Conservation (phyloP, 2,113 vertebrate species). For the Vanacampus margaritifer region DNA sequence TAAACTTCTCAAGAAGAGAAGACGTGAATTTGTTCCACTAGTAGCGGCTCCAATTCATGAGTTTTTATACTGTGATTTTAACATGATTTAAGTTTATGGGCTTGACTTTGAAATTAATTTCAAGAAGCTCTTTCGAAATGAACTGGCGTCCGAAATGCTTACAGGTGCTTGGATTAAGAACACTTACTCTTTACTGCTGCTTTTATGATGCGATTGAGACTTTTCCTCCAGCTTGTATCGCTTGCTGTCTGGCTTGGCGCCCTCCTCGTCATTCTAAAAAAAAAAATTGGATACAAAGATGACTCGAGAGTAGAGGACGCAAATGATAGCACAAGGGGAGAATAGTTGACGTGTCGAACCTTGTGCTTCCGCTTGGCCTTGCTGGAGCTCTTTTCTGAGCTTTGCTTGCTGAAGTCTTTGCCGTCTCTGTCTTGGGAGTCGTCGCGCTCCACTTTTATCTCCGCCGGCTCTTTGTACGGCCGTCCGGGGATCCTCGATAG, state of each 20-base stretch:
- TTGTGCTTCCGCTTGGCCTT: conserved; percentile 97
- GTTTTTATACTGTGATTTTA: too few species aligned
- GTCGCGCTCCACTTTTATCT: conserved; percentile 85
- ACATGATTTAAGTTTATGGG: too few species aligned
- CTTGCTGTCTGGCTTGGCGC: conserved; percentile 84
- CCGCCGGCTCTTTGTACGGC: conserved; percentile 83
- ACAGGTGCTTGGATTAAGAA: too few species aligned
- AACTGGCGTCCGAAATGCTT: too few species aligned
- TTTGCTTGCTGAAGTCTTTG: conserved; percentile 84
- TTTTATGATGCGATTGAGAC: conserved; percentile 82
- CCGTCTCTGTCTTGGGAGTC: conserved; percentile 78
- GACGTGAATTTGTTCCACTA: too few species aligned
- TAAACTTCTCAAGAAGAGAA: too few species aligned
- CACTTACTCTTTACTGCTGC: conserved; percentile 91
- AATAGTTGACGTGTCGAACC: conserved; percentile 50
- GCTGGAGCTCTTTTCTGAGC: conserved; percentile 80
- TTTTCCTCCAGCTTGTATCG: conserved; percentile 90
- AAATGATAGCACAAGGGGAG: not conserved
- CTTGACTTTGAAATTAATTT: too few species aligned
- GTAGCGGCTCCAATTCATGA: too few species aligned
- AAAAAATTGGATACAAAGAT: not conserved
- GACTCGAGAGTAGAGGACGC: not conserved
- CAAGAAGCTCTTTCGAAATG: too few species aligned
- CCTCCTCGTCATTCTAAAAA: conserved; percentile 85
- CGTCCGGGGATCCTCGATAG: conserved; percentile 89